Evolutionary conservation across 1,140 invertebrate genomes (phyloP).

Genomic region (Pantala flavescens): DNA sequence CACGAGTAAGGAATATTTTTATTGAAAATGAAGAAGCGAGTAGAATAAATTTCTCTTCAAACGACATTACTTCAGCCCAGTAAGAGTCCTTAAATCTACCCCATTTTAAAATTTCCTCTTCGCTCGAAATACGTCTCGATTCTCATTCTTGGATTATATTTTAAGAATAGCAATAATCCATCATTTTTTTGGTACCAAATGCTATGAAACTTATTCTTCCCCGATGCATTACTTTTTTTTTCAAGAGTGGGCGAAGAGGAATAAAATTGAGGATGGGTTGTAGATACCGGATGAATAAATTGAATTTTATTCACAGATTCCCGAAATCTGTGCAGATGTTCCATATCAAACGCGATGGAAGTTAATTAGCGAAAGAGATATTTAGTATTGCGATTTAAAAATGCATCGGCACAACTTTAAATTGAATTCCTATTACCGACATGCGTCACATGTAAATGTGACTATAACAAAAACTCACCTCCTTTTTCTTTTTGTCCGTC

Average conservation of each 20-base stretch:
- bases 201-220: too few species aligned
- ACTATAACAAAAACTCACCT: conserved; percentile 1
- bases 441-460: not conserved
- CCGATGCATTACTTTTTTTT: too few species aligned
- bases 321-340: not conserved
- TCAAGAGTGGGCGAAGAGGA: not conserved
- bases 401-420: not conserved
- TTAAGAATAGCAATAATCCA: too few species aligned
- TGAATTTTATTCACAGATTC: not conserved
- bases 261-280: not conserved
- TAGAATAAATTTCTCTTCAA: too few species aligned
- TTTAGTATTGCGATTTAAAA: not conserved
- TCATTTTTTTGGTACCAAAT: too few species aligned
- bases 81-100: too few species aligned
- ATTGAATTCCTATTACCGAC: not conserved
- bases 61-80: too few species aligned
- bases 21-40: too few species aligned
- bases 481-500: not conserved
- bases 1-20: too few species aligned
- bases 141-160: too few species aligned
- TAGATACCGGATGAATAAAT: not conserved
- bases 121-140: too few species aligned
- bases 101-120: too few species aligned
- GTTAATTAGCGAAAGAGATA: not conserved
- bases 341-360: not conserved